phyloP scores from a whole-genome alignment of 2,113 vertebrate genomes.

The Ptychochromis oligacanthus region DNA sequence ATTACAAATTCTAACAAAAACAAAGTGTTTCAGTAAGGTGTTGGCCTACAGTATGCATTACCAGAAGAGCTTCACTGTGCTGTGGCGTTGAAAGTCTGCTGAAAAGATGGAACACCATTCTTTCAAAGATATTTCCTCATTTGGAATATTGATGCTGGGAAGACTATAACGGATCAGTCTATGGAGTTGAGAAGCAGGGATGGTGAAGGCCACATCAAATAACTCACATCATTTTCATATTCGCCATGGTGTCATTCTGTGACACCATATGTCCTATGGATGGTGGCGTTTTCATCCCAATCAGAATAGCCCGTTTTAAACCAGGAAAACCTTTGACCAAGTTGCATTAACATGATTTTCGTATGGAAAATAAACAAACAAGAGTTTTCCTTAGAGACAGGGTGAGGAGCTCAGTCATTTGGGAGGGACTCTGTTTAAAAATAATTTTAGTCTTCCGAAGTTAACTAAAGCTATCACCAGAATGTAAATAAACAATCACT shows the following conservation, averaged over 20 bases:
- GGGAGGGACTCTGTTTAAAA: too few relatives aligned
- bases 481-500: too few relatives aligned
- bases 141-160: background rate
- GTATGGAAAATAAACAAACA: background rate
- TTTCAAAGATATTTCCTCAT: background rate
- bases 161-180: background rate
- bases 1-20: background rate
- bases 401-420: too few relatives aligned
- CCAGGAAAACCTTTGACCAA: background rate
- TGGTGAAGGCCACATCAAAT: background rate
- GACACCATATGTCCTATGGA: background rate
- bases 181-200: background rate
- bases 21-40: background rate
- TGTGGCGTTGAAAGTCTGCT: background rate
- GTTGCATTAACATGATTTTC: background rate
- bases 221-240: background rate
- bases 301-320: background rate
- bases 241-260: background rate
- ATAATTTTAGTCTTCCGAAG: too few relatives aligned
- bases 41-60: background rate
- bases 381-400: background rate
- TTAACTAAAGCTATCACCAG: too few relatives aligned
- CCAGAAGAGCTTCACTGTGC: background rate
- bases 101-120: background rate
- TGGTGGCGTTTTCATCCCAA: background rate